Percentiles rank a stretch among this genome's conserved stretches.
Evolutionary conservation across 2,113 vertebrate genomes (phyloP).

Genomic region (Labrus mixtus): DNA sequence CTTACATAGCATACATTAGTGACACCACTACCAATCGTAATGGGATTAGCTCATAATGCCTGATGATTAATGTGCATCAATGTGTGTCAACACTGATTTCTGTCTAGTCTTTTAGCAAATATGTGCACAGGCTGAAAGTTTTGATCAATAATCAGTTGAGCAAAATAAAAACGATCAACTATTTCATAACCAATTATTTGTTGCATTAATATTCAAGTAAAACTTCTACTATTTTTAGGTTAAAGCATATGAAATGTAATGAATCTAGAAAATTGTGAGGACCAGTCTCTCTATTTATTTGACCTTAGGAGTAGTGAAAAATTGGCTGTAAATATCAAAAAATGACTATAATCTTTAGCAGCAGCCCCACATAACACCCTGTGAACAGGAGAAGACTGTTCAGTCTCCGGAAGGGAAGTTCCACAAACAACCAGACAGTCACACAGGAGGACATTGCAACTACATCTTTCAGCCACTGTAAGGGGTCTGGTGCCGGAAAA

Average conservation of each 20-base stretch:
- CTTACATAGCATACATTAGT: slow-evolving; percentile 18
- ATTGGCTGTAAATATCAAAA: too few species aligned
- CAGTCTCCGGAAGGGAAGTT: background rate
- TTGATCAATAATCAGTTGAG: too few species aligned
- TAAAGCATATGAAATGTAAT: too few species aligned
- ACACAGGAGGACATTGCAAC: slow-evolving; percentile 17
- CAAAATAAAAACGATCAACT: too few species aligned
- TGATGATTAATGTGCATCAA: slow-evolving; percentile 58
- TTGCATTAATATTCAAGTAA: too few species aligned
- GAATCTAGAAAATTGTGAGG: background rate
- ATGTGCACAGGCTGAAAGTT: background rate
- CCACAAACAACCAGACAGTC: background rate
- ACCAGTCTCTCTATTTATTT: background rate
- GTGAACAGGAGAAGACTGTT: too few species aligned
- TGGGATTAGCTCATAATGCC: slow-evolving; percentile 53
- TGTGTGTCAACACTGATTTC: slow-evolving; percentile 35
- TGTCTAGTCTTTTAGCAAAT: slow-evolving; percentile 16
- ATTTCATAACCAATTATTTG: too few species aligned
- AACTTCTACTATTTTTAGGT: too few species aligned
- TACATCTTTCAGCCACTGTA: background rate
- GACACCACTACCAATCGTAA: slow-evolving; percentile 45
- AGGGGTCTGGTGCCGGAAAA: slow-evolving; percentile 31
- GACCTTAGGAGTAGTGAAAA: too few species aligned
- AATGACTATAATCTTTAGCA: too few species aligned
- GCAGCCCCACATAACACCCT: too few species aligned